Evolutionary conservation across 2,797 vertebrate genomes (phyloP).

Genomic region (Sylvilagus floridanus): DNA sequence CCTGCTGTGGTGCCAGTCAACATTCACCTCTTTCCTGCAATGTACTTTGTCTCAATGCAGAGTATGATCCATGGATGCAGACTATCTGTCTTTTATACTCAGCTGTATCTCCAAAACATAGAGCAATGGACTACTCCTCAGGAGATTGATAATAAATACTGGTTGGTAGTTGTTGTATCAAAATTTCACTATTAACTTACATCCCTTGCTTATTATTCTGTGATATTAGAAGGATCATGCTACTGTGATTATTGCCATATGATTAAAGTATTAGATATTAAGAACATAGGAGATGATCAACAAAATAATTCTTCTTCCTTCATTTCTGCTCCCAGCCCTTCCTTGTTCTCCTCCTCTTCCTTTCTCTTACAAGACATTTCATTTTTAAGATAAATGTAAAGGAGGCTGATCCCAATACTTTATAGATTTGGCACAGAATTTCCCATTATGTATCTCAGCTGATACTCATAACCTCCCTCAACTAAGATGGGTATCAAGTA

Average conservation of each 20-base stretch:
- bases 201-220: background rate
- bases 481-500: background rate
- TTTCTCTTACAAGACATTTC: background rate
- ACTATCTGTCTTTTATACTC: background rate
- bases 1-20: background rate
- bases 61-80: background rate
- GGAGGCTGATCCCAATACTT: background rate
- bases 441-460: background rate
- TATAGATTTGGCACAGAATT: background rate
- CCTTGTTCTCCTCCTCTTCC: background rate
- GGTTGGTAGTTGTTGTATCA: background rate
- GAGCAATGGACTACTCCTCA: background rate
- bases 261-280: background rate
- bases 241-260: background rate
- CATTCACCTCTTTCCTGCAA: background rate
- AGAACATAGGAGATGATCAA: background rate
- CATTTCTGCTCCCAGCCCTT: fast-evolving
- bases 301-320: background rate
- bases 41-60: background rate
- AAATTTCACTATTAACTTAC: background rate
- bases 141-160: background rate
- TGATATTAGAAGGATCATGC: background rate
- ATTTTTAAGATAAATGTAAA: too few relatives aligned
- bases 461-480: background rate
- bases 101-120: background rate